Conservation (phyloP, 2,113 vertebrate genomes). For the Prolemur simus region DNA sequence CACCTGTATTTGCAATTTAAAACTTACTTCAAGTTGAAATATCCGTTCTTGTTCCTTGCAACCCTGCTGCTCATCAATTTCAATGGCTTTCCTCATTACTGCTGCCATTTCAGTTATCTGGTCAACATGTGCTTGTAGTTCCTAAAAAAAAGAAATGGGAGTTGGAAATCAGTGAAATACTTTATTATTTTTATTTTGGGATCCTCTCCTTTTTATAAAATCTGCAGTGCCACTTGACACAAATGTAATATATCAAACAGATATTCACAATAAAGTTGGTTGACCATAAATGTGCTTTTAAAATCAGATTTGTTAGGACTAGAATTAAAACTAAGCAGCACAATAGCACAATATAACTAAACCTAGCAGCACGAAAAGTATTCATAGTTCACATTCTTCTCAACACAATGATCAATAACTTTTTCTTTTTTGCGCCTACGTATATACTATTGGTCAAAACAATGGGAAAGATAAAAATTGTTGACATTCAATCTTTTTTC, state of each 20-base stretch:
- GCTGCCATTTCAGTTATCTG: constrained; percentile 99
- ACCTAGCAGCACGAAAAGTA: neutral
- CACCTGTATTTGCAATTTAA: neutral
- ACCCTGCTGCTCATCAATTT: constrained; percentile 92
- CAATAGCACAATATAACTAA: neutral
- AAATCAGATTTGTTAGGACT: neutral
- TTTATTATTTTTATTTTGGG: neutral
- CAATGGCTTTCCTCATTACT: constrained; percentile 97
- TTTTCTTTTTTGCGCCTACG: neutral
- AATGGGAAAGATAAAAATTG: neutral
- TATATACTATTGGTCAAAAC: neutral
- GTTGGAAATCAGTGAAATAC: neutral
- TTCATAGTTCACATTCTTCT: neutral
- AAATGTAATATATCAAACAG: neutral
- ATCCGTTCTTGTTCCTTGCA: constrained; percentile 96
- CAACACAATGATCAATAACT: neutral
- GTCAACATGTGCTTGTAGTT: constrained; percentile 95
- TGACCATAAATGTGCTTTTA: neutral
- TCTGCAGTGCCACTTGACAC: neutral
- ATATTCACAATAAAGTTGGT: neutral
- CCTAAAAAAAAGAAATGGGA: constrained; percentile 80
- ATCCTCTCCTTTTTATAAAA: constrained; percentile 12
- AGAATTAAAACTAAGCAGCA: neutral
- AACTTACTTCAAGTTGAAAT: constrained; percentile 91
- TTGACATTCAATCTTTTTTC: neutral